Percentiles rank a stretch among this genome's conserved stretches.
Evolutionary conservation across 2,888 invertebrate species (phyloP).

Genomic region (Nemapogon koenigi): DNA sequence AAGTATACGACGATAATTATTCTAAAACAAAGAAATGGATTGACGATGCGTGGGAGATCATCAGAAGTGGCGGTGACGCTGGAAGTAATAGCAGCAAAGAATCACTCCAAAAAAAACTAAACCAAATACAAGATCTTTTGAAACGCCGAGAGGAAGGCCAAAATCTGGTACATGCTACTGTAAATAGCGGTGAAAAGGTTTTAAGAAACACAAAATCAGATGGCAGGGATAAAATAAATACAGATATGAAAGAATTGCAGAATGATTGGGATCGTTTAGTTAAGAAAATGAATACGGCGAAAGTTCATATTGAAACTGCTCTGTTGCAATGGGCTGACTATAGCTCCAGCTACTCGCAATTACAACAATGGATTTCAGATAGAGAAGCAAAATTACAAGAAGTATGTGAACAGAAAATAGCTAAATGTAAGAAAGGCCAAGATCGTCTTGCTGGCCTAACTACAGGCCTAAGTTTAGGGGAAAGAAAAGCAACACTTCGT

Average conservation of each 20-base stretch:
- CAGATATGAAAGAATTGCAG: conserved; percentile 87
- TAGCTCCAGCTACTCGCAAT: conserved; percentile 89
- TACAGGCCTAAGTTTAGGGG: conserved; percentile 79
- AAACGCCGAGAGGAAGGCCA: conserved; percentile 87
- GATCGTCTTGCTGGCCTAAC: conserved; percentile 73
- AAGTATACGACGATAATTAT: conserved; percentile 78
- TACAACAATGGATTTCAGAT: conserved; percentile 94
- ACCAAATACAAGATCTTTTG: conserved; percentile 80
- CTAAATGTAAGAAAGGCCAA: conserved; percentile 79
- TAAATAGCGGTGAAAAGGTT: conserved; percentile 91
- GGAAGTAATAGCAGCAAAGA: conserved; percentile 82
- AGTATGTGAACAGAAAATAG: conserved; percentile 84
- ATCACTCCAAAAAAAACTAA: conserved; percentile 79
- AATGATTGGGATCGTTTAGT: conserved; percentile 91
- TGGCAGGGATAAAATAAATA: conserved; percentile 86
- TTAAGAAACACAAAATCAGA: conserved; percentile 86
- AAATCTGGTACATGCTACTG: conserved; percentile 83
- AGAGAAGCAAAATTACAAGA: conserved; percentile 91
- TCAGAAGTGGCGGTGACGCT: conserved; percentile 81
- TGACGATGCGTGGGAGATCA: conserved; percentile 82
- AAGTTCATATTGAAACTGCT: conserved; percentile 89
- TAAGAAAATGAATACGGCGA: conserved; percentile 90
- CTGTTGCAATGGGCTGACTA: conserved; percentile 96
- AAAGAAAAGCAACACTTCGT: conserved; percentile 86
- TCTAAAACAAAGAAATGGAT: conserved; percentile 85